Evolutionary conservation across 2,888 invertebrate genomes (phyloP).

Genomic region (Meiosimyza platycephala): DNA sequence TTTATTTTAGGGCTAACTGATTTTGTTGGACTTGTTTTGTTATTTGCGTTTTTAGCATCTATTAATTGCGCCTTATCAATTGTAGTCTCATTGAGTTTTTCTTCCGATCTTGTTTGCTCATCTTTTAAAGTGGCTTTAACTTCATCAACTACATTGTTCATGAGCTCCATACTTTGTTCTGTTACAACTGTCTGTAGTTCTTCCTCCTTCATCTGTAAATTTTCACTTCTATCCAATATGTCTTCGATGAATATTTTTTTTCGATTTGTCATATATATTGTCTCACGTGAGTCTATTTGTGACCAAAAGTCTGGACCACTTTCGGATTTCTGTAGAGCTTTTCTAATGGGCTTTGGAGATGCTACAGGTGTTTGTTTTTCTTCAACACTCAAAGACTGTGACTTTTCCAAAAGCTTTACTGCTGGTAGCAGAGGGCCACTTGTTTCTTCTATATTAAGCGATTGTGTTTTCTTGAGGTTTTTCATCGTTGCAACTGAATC

Average conservation of each 20-base stretch:
- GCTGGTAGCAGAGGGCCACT: background rate
- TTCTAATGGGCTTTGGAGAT: conserved; percentile 57
- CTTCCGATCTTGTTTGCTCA: background rate
- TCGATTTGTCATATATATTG: conserved; percentile 72
- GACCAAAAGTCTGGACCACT: conserved; percentile 74
- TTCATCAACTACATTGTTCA: conserved; percentile 41
- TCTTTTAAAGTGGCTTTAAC: background rate
- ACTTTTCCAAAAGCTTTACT: conserved; percentile 28
- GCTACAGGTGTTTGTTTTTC: conserved; percentile 43
- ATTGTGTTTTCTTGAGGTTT: conserved; percentile 35
- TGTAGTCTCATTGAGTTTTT: too few relatives aligned
- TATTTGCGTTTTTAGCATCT: conserved; percentile 31
- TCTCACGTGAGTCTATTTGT: conserved; percentile 74
- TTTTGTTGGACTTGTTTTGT: background rate
- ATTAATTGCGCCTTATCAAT: background rate
- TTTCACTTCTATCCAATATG: conserved; percentile 52
- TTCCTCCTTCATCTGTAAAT: conserved; percentile 41
- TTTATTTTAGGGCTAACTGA: background rate
- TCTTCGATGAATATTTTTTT: conserved; percentile 69
- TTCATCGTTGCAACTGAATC: background rate
- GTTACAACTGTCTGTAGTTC: conserved; percentile 45
- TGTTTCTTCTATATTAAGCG: conserved; percentile 27
- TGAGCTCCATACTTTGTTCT: conserved; percentile 20
- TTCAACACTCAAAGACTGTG: conserved; percentile 27
- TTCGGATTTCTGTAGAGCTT: conserved; percentile 58